A percentile compares a stretch with the other conserved stretches of the same genome.
Evolutionary conservation across 1,140 invertebrate genomes (phyloP).

Genomic region (Papilio aristodemus): DNA sequence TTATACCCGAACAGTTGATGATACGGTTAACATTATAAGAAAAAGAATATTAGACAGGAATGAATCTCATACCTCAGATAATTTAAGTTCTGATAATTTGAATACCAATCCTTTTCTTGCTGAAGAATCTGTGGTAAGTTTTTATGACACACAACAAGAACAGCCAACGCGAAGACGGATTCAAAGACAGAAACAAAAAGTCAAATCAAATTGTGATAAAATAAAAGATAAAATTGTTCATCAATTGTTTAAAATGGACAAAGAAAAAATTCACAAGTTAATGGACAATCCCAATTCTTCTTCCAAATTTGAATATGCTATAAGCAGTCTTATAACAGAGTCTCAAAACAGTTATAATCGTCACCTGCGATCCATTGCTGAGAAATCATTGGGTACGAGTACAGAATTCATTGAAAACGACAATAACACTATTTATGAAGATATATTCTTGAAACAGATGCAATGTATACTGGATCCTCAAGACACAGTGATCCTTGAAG

Average conservation of each 20-base stretch:
- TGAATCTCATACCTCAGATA: slow-evolving; percentile 45
- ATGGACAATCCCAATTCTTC: slow-evolving; percentile 75
- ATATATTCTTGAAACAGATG: slow-evolving; percentile 77
- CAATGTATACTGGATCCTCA: slow-evolving; percentile 74
- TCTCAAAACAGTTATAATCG: slow-evolving; percentile 73
- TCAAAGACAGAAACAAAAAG: slow-evolving; percentile 49
- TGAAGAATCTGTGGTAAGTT: slow-evolving; percentile 21
- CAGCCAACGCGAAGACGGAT: slow-evolving; percentile 51
- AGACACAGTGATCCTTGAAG: slow-evolving; percentile 70
- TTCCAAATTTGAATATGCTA: slow-evolving; percentile 75
- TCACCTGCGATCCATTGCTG: slow-evolving; percentile 67
- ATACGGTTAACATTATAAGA: slow-evolving; percentile 72
- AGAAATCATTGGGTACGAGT: slow-evolving; percentile 67
- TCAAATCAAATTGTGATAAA: slow-evolving; percentile 67
- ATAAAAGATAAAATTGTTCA: slow-evolving; percentile 76
- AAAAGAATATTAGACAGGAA: slow-evolving; percentile 59
- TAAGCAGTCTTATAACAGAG: slow-evolving; percentile 73
- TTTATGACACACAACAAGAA: slow-evolving; percentile 42
- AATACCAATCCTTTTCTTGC: slow-evolving; percentile 34
- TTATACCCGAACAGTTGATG: slow-evolving; percentile 68
- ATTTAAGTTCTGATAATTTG: slow-evolving; percentile 36
- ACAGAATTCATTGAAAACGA: slow-evolving; percentile 68
- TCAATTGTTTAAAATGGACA: slow-evolving; percentile 76
- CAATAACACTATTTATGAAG: slow-evolving; percentile 74
- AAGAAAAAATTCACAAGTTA: slow-evolving; percentile 71